Conservation (phyloP, 2,888 invertebrate species). For the Smittia sp. region DNA sequence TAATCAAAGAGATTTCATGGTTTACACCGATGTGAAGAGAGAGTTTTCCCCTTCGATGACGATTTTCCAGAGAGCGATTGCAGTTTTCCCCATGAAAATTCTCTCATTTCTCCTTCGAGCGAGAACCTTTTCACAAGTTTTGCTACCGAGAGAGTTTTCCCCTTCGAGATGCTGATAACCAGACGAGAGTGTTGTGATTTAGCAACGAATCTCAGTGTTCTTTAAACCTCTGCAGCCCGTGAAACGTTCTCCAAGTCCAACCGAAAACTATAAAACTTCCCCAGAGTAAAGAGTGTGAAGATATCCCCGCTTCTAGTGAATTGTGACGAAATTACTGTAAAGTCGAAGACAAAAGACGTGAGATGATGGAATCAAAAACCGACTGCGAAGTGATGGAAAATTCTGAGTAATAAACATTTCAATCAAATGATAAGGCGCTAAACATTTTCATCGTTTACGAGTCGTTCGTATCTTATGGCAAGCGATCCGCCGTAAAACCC, state of each 20-base stretch:
- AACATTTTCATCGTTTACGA: constrained; percentile 2
- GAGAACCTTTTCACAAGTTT: neutral
- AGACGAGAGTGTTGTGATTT: neutral
- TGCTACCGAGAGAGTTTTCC: neutral
- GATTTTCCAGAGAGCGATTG: neutral
- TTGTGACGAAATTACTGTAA: neutral
- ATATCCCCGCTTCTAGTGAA: neutral
- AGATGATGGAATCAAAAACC: neutral
- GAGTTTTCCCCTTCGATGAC: neutral
- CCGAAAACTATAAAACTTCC: neutral
- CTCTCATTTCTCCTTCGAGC: constrained; percentile 3
- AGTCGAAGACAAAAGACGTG: neutral
- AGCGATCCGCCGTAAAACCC: neutral
- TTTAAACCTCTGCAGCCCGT: neutral
- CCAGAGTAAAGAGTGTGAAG: neutral
- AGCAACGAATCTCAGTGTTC: neutral
- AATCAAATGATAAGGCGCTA: constrained; percentile 34
- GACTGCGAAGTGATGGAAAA: constrained; percentile 16
- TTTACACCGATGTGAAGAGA: neutral
- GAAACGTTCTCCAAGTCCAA: neutral
- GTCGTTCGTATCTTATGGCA: neutral
- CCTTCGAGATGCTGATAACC: constrained; percentile 4
- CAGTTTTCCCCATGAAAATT: neutral
- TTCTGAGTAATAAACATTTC: constrained; percentile 34
- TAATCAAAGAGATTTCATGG: neutral